Base-by-base conservation (phyloP, 2,113 vertebrate genomes). In the Meriones unguiculatus region DNA sequence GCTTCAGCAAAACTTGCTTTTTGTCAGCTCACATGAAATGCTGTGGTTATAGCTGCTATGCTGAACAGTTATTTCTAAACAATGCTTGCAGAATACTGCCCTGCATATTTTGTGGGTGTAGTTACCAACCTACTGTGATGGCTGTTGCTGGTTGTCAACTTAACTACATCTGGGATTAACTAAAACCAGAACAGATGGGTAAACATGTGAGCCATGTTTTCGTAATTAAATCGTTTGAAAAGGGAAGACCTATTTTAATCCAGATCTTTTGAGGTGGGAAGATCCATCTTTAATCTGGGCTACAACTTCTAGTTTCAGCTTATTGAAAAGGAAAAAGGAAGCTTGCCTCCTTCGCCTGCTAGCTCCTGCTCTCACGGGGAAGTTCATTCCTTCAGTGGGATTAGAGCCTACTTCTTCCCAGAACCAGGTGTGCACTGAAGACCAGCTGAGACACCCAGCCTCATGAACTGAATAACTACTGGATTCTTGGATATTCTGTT, bases 1-100 rank as follows among this genome's bases (percentile, higher is more conserved):
- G 89, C 96, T 98, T 97, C 90, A 97, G 93, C 84, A 97, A 92
- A 97, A 94, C 87, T 57, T 57, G 54, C 41, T 97, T 98, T 93
- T 88, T 90, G 50, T 94, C 95, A 96, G 97, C 86, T 98, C 93
- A 97, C 96, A 97, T 96, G 91, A 97, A 97, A 65, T 95, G 90
- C 95, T 97, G 97, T 98, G 97, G 95, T 98, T 98, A 97, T 59
- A 94, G 95, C 96, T 98, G 90, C 97, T 97, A 64, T 98, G 95
- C 94, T 97, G 95, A 98, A 95, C 90, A 89, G 96, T 94, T 98
- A 97, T 98, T 98, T 98, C 97, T 98, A 98, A 98, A 97, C 93
- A 98, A 81, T 94, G 87, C 82, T 97, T 97, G 94, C 90, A 97
- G 12, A 80, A 91, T 97, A 97, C 81, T 96, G 91, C 84, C 87